A percentile compares a stretch with the other conserved stretches of the same genome.
phyloP scores from a whole-genome alignment of 2,113 vertebrate species.

The Gorsachius goisagi region DNA sequence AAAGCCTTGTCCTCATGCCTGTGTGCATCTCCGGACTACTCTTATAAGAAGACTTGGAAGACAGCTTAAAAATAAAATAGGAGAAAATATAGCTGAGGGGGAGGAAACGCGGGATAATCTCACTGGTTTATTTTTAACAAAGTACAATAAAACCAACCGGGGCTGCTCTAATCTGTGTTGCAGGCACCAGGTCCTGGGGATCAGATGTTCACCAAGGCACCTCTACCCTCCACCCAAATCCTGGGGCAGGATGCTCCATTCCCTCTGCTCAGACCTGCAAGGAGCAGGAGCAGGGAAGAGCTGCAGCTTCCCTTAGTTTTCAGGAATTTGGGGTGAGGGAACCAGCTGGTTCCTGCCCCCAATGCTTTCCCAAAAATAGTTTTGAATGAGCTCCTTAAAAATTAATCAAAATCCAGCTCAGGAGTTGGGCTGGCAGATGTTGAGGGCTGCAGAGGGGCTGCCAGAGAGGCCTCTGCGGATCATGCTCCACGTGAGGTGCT shows the following conservation, averaged over 20 bases:
- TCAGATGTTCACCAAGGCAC: background rate
- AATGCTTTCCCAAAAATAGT: background rate
- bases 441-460: background rate
- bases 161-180: background rate
- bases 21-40: accelerated
- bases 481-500: background rate
- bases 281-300: background rate
- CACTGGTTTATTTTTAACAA: constrained; percentile 41
- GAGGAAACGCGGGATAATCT: background rate
- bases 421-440: constrained; percentile 24
- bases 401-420: constrained; percentile 9
- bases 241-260: background rate
- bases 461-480: background rate
- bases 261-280: background rate
- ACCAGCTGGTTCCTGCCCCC: background rate
- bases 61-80: constrained; percentile 20
- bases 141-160: background rate
- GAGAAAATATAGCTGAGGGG: background rate
- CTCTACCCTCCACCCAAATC: background rate
- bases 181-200: background rate
- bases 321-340: accelerated
- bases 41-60: background rate
- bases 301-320: no score
- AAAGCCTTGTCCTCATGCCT: background rate
- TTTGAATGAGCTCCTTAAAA: constrained; percentile 33